phyloP scores from a whole-genome alignment of 2,113 vertebrate genomes.

The Epinephelus fuscoguttatus region DNA sequence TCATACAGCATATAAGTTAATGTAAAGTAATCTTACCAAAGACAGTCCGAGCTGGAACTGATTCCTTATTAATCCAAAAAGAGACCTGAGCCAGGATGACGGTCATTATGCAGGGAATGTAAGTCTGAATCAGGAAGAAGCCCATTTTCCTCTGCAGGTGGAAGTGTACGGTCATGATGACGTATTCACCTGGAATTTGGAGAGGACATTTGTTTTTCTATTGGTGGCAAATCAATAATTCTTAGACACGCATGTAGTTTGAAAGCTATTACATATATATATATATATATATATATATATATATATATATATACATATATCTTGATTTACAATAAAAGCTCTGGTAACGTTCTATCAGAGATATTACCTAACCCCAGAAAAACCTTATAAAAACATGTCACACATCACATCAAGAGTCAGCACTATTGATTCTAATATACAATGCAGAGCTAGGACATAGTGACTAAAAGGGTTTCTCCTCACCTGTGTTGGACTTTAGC shows the following conservation, averaged over 20 bases:
- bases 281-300: too few relatives aligned
- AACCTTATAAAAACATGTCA: background rate
- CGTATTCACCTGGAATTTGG: slow-evolving; percentile 91
- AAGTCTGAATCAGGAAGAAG: slow-evolving; percentile 98
- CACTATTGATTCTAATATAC: background rate
- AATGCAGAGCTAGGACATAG: background rate
- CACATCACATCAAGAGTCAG: background rate
- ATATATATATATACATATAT: too few relatives aligned
- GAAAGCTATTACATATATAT: background rate
- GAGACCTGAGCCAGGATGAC: slow-evolving; percentile 97
- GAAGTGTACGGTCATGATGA: slow-evolving; percentile 98
- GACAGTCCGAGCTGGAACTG: slow-evolving; percentile 95
- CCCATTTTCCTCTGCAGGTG: slow-evolving; percentile 98
- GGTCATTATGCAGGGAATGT: slow-evolving; percentile 98
- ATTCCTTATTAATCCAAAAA: slow-evolving; percentile 99
- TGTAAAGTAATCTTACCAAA: slow-evolving; percentile 88
- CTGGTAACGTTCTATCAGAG: too few relatives aligned
- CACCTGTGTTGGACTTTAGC: slow-evolving; percentile 87
- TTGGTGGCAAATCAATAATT: background rate
- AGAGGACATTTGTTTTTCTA: slow-evolving; percentile 30
- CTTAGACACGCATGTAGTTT: background rate
- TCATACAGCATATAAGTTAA: background rate
- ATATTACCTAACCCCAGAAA: background rate
- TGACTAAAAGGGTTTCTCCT: slow-evolving; percentile 1
- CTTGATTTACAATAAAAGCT: background rate